Evolutionary conservation across 1,140 invertebrate species (phyloP), one percentile per base, ranked within the genome.

Genomic region (Scaptomyza graminum): DNA sequence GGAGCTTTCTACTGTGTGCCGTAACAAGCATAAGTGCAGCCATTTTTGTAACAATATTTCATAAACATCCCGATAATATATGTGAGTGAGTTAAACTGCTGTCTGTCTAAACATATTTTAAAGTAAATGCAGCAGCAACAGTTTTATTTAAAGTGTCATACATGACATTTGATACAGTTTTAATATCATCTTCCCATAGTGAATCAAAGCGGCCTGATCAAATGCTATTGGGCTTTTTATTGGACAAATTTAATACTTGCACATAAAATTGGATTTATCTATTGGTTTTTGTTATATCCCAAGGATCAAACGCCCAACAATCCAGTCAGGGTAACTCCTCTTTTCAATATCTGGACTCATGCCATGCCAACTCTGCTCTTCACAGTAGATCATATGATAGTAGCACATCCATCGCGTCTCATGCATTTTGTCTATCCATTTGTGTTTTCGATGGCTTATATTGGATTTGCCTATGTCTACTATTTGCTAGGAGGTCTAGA

Each of bases 401-500:
- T 95, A 0, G 93, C 93, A 2, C 93, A 96, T 54, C 96, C 96
- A 0, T 92, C 95, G 7, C 92, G 94, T 22, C 56, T 97, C 1
- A 80, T 94, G 1, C 94, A 96, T 79, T 93, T 95, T 77, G 94
- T 95, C 91, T 95, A 95, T 90, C 93, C 94, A 0, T 65, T 95
- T 0, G 72, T 92, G 4, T 93, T 95, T 69, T 92, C 93, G 0
- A 44, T 93, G 0, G 61, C 89, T 0, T 97, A 97, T 79, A 59
- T 94, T 0, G 43, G 94, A 8, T 97, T 97, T 85, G 94, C 93
- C 1, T 61, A 94, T 1, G 90, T 95, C 13, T 97, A 96, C 84
- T 96, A 94, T 85, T 28, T 88, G 0, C 92, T 93, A 13, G 96
- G 96, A 15, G 96, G 96, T 22, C 92, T 93, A 0, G 93, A 94